These are phyloP conservation scores for Procambarus virginalis DNA, from an alignment of 1,140 invertebrate genomes.

Conservation along the genomic window DNA sequence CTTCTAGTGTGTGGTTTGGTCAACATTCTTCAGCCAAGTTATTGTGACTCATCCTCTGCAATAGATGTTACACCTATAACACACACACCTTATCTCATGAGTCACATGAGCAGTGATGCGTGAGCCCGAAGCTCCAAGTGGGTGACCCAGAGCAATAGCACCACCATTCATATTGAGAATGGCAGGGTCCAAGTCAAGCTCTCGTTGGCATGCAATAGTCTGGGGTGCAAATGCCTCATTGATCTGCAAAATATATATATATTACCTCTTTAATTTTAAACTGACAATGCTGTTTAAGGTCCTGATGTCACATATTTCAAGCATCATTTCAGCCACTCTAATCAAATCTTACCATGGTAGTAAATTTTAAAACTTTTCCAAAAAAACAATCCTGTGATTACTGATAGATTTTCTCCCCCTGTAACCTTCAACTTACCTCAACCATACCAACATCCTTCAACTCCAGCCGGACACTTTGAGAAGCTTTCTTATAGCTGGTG, in stretches of 20 bases:
- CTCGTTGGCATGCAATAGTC: conserved; percentile 88
- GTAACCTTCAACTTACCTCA: conserved; percentile 81
- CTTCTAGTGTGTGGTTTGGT: too few relatives aligned
- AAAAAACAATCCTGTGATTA: too few relatives aligned
- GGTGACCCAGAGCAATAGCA: conserved; percentile 98
- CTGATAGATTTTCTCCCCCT: not conserved
- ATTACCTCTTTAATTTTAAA: too few relatives aligned
- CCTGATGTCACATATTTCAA: too few relatives aligned
- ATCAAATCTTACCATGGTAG: too few relatives aligned
- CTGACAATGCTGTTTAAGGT: too few relatives aligned
- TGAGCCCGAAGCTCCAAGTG: conserved; percentile 93
- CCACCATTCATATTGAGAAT: conserved; percentile 98
- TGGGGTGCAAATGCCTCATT: conserved; percentile 98
- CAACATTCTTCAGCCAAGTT: too few relatives aligned
- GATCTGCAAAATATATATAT: conserved; percentile 79
- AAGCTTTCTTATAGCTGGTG: conserved; percentile 90
- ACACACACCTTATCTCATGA: conserved; percentile 90
- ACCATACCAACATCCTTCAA: conserved; percentile 93
- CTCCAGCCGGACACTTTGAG: conserved; percentile 82
- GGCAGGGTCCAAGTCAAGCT: conserved; percentile 87
- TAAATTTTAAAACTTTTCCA: too few relatives aligned
- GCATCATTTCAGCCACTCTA: too few relatives aligned
- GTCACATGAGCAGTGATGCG: conserved; percentile 94
- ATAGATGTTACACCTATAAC: not conserved
- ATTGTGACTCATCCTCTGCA: too few relatives aligned